Percentiles rank a stretch among this genome's conserved stretches.
phyloP scores from a whole-genome alignment of 2,888 invertebrate species.

The Pterobdella sp. region DNA sequence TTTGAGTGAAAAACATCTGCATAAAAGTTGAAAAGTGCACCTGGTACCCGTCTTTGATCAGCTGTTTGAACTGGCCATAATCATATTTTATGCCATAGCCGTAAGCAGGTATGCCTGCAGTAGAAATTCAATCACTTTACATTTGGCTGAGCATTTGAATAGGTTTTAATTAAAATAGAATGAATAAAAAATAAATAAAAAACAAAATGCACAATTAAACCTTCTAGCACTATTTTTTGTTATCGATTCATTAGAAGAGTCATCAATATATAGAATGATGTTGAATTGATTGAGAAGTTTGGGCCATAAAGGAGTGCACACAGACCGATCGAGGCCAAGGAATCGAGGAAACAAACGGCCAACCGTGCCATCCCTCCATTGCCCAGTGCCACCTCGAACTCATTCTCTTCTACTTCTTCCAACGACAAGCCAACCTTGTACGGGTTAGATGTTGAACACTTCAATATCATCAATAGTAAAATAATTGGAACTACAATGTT shows the following conservation, averaged over 20 bases:
- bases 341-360: slow-evolving; percentile 96
- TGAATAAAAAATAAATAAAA: too few species aligned
- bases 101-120: slow-evolving; percentile 66
- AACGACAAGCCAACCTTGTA: slow-evolving; percentile 80
- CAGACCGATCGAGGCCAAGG: slow-evolving; percentile 86
- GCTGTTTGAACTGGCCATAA: slow-evolving; percentile 96
- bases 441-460: too few species aligned
- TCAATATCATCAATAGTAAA: too few species aligned
- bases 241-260: too few species aligned
- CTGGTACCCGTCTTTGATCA: slow-evolving; percentile 88
- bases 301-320: too few species aligned
- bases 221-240: too few species aligned
- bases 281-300: too few species aligned
- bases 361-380: slow-evolving; percentile 94
- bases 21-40: slow-evolving; percentile 45
- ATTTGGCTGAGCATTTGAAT: too few species aligned
- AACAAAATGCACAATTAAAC: too few species aligned
- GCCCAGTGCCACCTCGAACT: slow-evolving; percentile 96
- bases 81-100: slow-evolving; percentile 98
- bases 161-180: too few species aligned
- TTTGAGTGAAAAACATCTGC: not conserved
- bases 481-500: not conserved
- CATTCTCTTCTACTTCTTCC: slow-evolving; percentile 91
- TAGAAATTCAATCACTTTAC: too few species aligned
- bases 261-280: too few species aligned